A percentile compares a stretch with the other conserved stretches of the same genome.
Conservation (phyloP, 2,797 vertebrate species). For the Megalops cyprinoides region DNA sequence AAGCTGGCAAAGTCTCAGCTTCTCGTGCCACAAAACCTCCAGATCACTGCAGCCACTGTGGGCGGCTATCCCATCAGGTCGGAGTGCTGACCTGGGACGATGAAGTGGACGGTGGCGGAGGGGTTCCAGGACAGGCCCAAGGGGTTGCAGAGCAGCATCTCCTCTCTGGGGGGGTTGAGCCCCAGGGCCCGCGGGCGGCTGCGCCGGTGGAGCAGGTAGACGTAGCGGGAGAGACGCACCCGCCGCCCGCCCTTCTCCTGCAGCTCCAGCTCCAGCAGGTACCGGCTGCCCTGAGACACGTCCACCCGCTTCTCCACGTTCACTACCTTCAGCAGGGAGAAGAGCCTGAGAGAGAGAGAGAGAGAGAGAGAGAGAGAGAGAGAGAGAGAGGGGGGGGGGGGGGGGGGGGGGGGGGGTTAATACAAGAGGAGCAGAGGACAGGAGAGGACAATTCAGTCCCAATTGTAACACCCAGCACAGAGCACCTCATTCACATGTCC, state of each 20-base stretch:
- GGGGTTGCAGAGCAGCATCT: constrained; percentile 83
- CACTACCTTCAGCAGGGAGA: constrained; percentile 79
- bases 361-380: not conserved
- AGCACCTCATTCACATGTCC: no score
- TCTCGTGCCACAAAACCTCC: not conserved
- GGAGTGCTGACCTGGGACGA: constrained; percentile 83
- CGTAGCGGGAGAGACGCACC: constrained; percentile 82
- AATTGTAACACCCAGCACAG: no score
- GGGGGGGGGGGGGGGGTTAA: not conserved
- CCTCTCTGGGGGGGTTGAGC: rapidly evolving
- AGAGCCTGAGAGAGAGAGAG: constrained; percentile 67
- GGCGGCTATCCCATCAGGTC: not conserved
- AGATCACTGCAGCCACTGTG: not conserved
- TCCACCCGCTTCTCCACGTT: constrained; percentile 87
- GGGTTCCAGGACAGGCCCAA: constrained; percentile 86
- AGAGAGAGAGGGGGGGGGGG: not conserved
- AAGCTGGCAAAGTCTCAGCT: no score
- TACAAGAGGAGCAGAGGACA: no score
- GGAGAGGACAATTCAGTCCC: no score
- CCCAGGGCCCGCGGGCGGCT: not conserved
- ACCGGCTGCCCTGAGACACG: constrained; percentile 78
- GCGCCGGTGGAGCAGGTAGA: constrained; percentile 68
- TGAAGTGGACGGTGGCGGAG: constrained; percentile 81
- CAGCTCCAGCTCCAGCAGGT: constrained; percentile 89
- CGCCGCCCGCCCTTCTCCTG: constrained; percentile 65